Conservation (phyloP, 2,888 invertebrate genomes). For the Ennomos erosarius region DNA sequence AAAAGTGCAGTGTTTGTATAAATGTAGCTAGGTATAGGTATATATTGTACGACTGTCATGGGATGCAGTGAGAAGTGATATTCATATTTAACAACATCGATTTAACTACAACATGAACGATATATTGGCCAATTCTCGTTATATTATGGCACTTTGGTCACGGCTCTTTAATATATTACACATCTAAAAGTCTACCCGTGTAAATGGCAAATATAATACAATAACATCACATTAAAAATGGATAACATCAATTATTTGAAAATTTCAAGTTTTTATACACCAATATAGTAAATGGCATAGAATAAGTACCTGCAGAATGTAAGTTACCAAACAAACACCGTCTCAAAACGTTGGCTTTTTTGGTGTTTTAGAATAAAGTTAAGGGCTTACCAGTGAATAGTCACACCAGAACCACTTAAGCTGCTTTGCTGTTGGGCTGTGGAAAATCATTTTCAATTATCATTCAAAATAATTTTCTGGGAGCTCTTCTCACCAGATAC, state of each 20-base stretch:
- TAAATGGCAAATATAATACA: constrained; percentile 62
- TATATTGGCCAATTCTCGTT: constrained; percentile 57
- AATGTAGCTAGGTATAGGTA: constrained; percentile 38
- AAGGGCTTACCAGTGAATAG: no score
- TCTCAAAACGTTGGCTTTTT: no score
- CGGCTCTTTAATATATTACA: constrained; percentile 60
- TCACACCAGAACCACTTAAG: no score
- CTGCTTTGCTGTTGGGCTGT: no score
- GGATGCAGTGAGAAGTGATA: constrained; percentile 53
- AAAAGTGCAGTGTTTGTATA: constrained; percentile 22
- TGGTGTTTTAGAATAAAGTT: no score
- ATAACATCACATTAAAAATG: constrained; percentile 53
- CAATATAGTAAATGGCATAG: no score
- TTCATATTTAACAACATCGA: constrained; percentile 36
- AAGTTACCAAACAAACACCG: no score
- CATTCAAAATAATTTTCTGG: no score
- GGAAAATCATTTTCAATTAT: no score
- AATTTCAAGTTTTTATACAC: constrained; percentile 61
- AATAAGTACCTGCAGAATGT: no score
- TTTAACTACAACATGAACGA: constrained; percentile 52
- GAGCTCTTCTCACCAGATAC: no score
- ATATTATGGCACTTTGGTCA: constrained; percentile 76
- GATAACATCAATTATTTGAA: constrained; percentile 53
- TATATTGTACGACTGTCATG: constrained; percentile 59
- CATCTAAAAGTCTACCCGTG: constrained; percentile 62